A percentile compares a stretch with the other conserved stretches of the same genome.
Evolutionary conservation across 2,888 invertebrate species (phyloP).

Genomic region (Scaptomyza parva): DNA sequence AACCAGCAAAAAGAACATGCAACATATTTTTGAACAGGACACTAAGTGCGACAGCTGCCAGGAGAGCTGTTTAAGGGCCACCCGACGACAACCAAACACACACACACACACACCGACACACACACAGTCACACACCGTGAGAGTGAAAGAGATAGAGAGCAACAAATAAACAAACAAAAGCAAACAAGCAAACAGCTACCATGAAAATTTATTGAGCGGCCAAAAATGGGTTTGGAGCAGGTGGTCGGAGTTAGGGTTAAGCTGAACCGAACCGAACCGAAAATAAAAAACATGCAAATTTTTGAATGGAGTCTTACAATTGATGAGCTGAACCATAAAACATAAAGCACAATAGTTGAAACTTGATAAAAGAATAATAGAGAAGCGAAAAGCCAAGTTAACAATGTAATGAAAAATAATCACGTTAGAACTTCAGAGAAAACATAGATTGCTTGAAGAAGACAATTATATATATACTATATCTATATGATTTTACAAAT

Average conservation of each 20-base stretch:
- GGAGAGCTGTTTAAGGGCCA: conserved; percentile 46
- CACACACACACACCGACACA: background rate
- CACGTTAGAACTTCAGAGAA: no score
- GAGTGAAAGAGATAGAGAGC: background rate
- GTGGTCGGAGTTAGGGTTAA: background rate
- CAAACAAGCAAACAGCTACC: conserved; percentile 16
- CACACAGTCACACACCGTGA: background rate
- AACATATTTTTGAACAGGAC: conserved; percentile 56
- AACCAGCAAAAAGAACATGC: conserved; percentile 42
- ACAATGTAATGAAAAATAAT: no score
- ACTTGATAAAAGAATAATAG: no score
- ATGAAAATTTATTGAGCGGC: conserved; percentile 51
- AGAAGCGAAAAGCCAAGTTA: no score
- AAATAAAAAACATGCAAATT: conserved; percentile 13
- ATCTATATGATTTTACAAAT: no score
- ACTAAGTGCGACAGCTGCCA: conserved; percentile 53
- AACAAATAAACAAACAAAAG: background rate
- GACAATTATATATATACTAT: no score
- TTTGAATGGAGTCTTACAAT: background rate
- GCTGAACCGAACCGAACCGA: background rate
- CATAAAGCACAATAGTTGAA: no score
- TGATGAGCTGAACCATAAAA: background rate
- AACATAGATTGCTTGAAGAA: no score
- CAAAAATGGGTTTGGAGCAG: conserved; percentile 9
- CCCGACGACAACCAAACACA: conserved; percentile 6